Evolutionary conservation across 2,113 vertebrate genomes (phyloP), one percentile per base, ranked within the genome.

Genomic region (Dicerorhinus sumatrensis): DNA sequence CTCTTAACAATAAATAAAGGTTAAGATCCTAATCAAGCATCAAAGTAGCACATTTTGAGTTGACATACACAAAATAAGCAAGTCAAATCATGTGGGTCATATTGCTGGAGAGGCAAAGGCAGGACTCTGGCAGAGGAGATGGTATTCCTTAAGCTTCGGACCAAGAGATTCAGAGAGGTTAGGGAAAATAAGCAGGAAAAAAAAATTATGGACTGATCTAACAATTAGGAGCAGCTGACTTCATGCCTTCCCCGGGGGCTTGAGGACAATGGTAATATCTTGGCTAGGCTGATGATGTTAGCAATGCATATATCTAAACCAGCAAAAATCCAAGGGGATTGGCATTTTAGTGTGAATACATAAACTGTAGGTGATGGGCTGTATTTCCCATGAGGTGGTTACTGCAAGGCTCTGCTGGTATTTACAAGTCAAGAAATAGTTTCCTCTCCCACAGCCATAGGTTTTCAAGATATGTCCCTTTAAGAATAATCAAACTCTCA

Each of bases 1-100:
- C 25, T 70, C 73, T 39, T 56, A 84, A 79, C 75, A 85, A 42
- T 80, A 89, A 91, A 65, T 77, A 76, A 84, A 96, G n/a, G 6
- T 6, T 20, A 42, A 72, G 39, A 83, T 91, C 36, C 65, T 89
- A 92, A 83, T 80, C 62, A 67, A 72, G 25, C 67, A 75, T 60
- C 54, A 60, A 72, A 58, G 31, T 42, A 36, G 92, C n/a, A 54
- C 70, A 56, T 51, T 91, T 39, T 33, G 27, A 94, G n/a, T 17
- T 67, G 31, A 42, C 39, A 69, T 60, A 67, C 25, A 63, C 3
- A 13, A 84, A 73, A 63, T 4, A 75, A 76, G 23, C 16, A 81
- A 87, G 58, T 82, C 36, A n/a, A 39, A 62, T 16, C 20, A 25
- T n/a, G 13, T 12, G n/a, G 60, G 36, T 42, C 39, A 17, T 46